A percentile compares a stretch with the other conserved stretches of the same genome.
phyloP scores from a whole-genome alignment of 92 coral and sea anemone genomes.

The Epizoanthus fatuus region DNA sequence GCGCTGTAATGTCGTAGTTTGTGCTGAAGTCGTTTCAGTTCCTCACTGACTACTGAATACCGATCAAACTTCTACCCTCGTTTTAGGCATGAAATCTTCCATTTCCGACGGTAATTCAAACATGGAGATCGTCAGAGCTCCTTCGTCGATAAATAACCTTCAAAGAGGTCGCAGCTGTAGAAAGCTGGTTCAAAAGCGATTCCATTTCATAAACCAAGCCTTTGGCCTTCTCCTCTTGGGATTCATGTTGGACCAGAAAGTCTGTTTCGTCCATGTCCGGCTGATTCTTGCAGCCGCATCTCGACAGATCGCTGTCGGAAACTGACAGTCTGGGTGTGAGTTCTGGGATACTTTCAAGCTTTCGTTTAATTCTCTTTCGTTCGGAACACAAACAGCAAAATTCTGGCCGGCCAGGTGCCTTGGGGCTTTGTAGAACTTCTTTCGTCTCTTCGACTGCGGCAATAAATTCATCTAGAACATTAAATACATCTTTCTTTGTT shows the following conservation, averaged over 20 bases:
- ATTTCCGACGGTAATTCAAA: not conserved
- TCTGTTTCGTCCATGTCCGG: slow-evolving; percentile 69
- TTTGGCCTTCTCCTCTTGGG: slow-evolving; percentile 83
- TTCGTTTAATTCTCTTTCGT: slow-evolving; percentile 27
- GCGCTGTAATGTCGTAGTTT: not conserved
- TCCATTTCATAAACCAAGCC: slow-evolving; percentile 91
- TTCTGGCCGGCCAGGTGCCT: slow-evolving; percentile 80
- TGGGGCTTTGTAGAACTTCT: slow-evolving; percentile 85
- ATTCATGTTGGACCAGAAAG: slow-evolving; percentile 59
- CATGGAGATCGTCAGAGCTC: slow-evolving; percentile 58
- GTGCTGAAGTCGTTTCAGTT: not conserved
- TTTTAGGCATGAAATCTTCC: not conserved
- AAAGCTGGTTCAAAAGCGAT: slow-evolving; percentile 84
- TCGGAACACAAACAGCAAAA: slow-evolving; percentile 62
- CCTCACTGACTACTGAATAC: not conserved
- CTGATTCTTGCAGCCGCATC: slow-evolving; percentile 53
- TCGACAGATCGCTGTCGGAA: slow-evolving; percentile 74
- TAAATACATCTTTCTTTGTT: slow-evolving; percentile 72
- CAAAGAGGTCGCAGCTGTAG: slow-evolving; percentile 85
- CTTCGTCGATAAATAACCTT: slow-evolving; percentile 82
- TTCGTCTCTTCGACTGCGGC: slow-evolving; percentile 94
- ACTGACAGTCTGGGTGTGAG: slow-evolving; percentile 42
- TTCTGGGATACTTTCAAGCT: slow-evolving; percentile 47
- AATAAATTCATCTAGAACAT: slow-evolving; percentile 89
- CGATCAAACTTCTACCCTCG: not conserved